Base-by-base conservation (phyloP, 2,113 vertebrate genomes). In the Amphilophus citrinellus region DNA sequence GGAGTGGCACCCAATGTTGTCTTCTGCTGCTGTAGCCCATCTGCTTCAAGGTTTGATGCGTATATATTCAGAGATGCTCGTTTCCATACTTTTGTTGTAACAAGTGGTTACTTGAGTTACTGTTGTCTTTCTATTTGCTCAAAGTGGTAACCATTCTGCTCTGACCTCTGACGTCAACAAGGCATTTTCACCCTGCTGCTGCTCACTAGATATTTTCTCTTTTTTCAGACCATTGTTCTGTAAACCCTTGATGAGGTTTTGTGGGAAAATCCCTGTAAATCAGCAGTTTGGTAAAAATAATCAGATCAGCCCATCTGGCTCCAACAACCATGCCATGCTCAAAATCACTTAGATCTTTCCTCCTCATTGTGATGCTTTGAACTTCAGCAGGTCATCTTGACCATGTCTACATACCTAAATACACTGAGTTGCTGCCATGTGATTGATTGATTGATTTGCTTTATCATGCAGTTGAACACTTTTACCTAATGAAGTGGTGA, bases 131-230 rank as follows among this genome's bases (percentile, higher is more conserved):
- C 39, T 68, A 14, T 68, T 68, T 27, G 39, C 44, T 68, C 65
- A 47, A 68, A 68, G 22, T n/a, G 27, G 39, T 68, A 22, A 14
- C 22, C 6, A 47, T 68, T 27, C 63, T 18, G 39, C 39, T 27
- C 63, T 68, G 63, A 68, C 39, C n/a, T 68, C 42, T 47, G 22
- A 5, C 65, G 47, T 27, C 39, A 47, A 18, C 39, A 17, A 44
- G 8, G 5, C 10, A 68, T 68, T 3, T 68, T 68, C 3, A 44
- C 14, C 65, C 39, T 27, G 65, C 22, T 47, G 39, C 65, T 27
- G 65, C 47, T 68, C 65, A 68, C 65, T 68, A 18, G 27, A 68
- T 27, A 27, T 22, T 68, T 68, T 68, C 65, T 47, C 65, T 71
- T 50, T 50, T 5, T 71, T 71, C 27, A 24, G 47, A 68, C 22